These are phyloP conservation scores for Plebejus argus DNA, from an alignment of 2,888 invertebrate genomes.

Conservation along the genomic window DNA sequence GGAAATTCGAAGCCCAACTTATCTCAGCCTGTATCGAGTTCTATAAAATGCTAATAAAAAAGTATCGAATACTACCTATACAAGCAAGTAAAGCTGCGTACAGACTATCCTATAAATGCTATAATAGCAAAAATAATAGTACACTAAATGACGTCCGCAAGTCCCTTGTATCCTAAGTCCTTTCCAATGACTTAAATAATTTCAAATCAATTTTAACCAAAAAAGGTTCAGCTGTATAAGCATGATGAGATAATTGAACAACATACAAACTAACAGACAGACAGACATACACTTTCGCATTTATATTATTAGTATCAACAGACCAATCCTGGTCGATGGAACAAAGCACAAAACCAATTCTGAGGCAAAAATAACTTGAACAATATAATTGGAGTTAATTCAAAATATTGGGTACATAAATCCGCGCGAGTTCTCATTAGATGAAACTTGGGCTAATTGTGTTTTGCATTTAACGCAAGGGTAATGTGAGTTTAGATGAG, in stretches of 20 bases:
- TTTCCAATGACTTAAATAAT: too few relatives aligned
- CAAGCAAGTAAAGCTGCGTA: neutral
- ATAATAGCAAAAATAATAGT: too few relatives aligned
- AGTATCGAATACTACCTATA: neutral
- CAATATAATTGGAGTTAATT: neutral
- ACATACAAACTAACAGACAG: too few relatives aligned
- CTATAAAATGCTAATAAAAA: neutral
- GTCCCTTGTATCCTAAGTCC: too few relatives aligned
- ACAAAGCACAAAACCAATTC: neutral
- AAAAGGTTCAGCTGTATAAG: too few relatives aligned
- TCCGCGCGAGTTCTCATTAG: neutral
- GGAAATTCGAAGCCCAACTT: constrained; percentile 19
- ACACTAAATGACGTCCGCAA: too few relatives aligned
- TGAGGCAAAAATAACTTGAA: neutral
- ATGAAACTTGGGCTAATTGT: constrained; percentile 1
- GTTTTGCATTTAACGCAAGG: neutral
- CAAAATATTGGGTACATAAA: neutral
- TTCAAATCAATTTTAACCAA: too few relatives aligned
- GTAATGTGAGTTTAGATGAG: neutral
- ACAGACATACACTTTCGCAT: too few relatives aligned
- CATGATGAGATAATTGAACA: too few relatives aligned
- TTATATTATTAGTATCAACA: too few relatives aligned
- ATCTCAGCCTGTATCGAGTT: neutral
- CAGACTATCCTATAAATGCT: neutral
- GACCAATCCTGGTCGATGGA: neutral